A percentile compares a stretch with the other conserved stretches of the same genome.
Conservation (phyloP, 1,140 invertebrate species). For the Hyles euphorbiae region DNA sequence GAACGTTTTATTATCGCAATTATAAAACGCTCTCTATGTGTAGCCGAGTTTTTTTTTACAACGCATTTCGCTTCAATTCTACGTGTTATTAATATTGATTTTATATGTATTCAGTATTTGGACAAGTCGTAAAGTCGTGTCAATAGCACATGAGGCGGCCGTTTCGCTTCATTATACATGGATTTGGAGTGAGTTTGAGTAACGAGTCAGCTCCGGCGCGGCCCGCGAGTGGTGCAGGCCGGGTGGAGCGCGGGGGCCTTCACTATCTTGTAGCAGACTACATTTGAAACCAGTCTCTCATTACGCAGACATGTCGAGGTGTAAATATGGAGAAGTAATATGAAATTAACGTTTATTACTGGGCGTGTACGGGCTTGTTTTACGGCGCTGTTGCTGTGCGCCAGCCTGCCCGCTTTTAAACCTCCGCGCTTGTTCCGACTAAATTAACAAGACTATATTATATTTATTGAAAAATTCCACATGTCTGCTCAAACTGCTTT, state of each 20-base stretch:
- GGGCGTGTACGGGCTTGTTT: not conserved
- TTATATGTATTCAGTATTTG: not conserved
- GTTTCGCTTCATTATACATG: not conserved
- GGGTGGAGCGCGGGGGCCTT: no score
- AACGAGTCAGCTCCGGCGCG: no score
- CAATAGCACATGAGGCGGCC: not conserved
- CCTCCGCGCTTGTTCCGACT: no score
- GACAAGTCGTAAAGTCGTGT: not conserved
- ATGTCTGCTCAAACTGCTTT: no score
- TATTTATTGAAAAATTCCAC: no score
- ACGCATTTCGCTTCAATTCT: not conserved
- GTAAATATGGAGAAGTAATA: slow-evolving; percentile 6
- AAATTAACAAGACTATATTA: no score
- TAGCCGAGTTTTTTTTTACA: no score
- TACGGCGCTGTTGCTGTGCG: no score
- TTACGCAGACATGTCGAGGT: slow-evolving; percentile 4
- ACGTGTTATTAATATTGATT: slow-evolving; percentile 3
- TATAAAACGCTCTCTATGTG: slow-evolving; percentile 4
- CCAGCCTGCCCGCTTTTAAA: no score
- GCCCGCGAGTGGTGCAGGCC: no score
- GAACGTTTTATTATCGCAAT: slow-evolving; percentile 9
- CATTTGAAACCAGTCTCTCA: not conserved
- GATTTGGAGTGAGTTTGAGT: not conserved
- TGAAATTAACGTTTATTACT: slow-evolving; percentile 7
- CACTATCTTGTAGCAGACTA: no score